Conservation (phyloP, 2,888 invertebrate genomes). For the Plagodis dolabraria region DNA sequence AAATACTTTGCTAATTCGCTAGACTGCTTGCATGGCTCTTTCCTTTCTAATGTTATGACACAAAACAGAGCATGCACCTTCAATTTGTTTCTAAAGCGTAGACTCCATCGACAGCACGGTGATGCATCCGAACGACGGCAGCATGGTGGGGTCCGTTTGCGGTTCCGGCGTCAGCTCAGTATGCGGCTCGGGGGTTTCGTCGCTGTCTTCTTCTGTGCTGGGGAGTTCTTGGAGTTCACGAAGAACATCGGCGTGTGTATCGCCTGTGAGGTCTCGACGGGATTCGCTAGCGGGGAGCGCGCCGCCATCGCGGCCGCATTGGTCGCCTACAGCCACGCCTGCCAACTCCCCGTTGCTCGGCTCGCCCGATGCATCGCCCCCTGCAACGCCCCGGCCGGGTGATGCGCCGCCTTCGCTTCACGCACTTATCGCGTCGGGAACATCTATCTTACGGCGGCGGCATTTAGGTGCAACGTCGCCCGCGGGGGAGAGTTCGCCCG, state of each 20-base stretch:
- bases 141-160: conserved; percentile 85
- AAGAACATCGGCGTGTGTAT: conserved; percentile 81
- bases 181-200: conserved; percentile 85
- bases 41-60: not conserved
- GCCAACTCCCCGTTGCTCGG: conserved; percentile 92
- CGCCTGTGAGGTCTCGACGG: conserved; percentile 88
- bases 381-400: conserved; percentile 87
- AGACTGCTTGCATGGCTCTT: not conserved
- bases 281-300: conserved; percentile 89
- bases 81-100: conserved; percentile 28
- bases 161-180: conserved; percentile 83
- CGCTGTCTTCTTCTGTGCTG: conserved; percentile 74
- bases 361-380: conserved; percentile 83
- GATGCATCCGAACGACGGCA: conserved; percentile 95
- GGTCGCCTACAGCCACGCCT: conserved; percentile 93
- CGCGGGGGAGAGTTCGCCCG: conserved; percentile 85
- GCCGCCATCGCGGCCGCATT: conserved; percentile 78
- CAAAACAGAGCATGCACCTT: conserved; percentile 26
- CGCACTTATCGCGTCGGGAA: conserved; percentile 81
- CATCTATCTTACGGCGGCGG: conserved; percentile 76
- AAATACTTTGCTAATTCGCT: not conserved
- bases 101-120: conserved; percentile 87
- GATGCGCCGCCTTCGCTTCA: conserved; percentile 79
- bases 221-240: conserved; percentile 88
- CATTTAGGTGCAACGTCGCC: conserved; percentile 84